Percentiles rank a stretch among this genome's conserved stretches.
Evolutionary conservation across 2,113 vertebrate species (phyloP).

Genomic region (Rhodinocichla rosea): DNA sequence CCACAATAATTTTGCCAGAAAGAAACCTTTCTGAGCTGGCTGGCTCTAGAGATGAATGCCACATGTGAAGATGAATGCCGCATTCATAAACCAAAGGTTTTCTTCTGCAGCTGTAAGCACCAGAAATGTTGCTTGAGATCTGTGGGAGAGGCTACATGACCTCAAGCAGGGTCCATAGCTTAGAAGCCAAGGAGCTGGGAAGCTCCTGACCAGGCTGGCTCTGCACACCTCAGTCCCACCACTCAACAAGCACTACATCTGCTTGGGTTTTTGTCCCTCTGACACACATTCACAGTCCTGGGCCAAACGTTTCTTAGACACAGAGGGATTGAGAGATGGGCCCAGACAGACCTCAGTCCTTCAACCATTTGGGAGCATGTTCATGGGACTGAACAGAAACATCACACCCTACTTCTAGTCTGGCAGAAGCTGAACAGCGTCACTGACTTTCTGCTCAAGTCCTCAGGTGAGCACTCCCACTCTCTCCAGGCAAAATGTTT

Average conservation of each 20-base stretch:
- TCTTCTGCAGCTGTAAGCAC: neutral
- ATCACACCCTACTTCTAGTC: neutral
- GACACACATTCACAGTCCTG: neutral
- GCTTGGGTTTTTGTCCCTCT: neutral
- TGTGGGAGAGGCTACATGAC: neutral
- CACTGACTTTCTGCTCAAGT: neutral
- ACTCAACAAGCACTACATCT: neutral
- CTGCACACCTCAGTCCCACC: fast-evolving
- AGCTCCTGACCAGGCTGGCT: neutral
- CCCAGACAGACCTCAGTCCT: neutral
- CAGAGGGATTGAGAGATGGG: neutral
- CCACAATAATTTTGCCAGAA: neutral
- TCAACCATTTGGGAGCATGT: fast-evolving
- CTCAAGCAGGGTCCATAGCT: neutral
- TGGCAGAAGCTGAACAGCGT: neutral
- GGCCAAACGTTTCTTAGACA: neutral
- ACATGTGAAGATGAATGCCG: neutral
- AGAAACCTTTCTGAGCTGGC: neutral
- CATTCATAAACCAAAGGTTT: neutral
- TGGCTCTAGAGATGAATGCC: neutral
- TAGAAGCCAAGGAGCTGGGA: neutral
- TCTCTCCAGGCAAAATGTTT: neutral
- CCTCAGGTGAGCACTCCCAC: neutral
- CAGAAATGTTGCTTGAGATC: neutral
- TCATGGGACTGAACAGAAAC: neutral